Percentiles rank a stretch among this genome's conserved stretches.
These are phyloP conservation scores for Brachyptera risi DNA, from an alignment of 2,888 invertebrate species.

Conservation along the genomic window DNA sequence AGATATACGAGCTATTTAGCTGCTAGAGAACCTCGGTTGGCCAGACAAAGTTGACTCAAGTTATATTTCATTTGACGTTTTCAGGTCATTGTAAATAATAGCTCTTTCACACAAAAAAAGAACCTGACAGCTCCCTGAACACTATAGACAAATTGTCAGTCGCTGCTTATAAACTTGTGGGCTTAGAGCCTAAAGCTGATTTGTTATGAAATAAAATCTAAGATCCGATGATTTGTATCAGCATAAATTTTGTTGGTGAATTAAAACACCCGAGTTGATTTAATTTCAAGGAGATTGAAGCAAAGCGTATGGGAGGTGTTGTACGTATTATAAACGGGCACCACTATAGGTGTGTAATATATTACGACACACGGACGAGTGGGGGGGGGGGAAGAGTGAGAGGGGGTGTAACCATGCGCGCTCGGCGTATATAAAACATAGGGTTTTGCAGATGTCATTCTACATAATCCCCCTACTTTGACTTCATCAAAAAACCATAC, in stretches of 20 bases:
- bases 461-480: too few relatives aligned
- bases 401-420: slow-evolving; percentile 16
- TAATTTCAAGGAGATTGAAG: too few relatives aligned
- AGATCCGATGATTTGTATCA: too few relatives aligned
- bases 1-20: neutral
- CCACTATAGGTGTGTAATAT: slow-evolving; percentile 7
- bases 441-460: slow-evolving; percentile 14
- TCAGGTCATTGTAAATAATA: slow-evolving; percentile 3
- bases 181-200: too few relatives aligned
- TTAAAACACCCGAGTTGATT: too few relatives aligned
- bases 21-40: neutral
- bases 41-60: too few relatives aligned
- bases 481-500: neutral
- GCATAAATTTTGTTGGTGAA: too few relatives aligned
- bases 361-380: too few relatives aligned
- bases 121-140: neutral
- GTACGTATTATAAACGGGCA: neutral
- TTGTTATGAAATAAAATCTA: too few relatives aligned
- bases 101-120: neutral
- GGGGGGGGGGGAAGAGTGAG: too few relatives aligned
- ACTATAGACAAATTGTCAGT: neutral
- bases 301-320: neutral
- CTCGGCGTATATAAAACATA: slow-evolving; percentile 1
- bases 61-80: slow-evolving; percentile 17
- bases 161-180: too few relatives aligned